phyloP scores from a whole-genome alignment of 2,113 vertebrate genomes.

The Lophotis ruficrista region DNA sequence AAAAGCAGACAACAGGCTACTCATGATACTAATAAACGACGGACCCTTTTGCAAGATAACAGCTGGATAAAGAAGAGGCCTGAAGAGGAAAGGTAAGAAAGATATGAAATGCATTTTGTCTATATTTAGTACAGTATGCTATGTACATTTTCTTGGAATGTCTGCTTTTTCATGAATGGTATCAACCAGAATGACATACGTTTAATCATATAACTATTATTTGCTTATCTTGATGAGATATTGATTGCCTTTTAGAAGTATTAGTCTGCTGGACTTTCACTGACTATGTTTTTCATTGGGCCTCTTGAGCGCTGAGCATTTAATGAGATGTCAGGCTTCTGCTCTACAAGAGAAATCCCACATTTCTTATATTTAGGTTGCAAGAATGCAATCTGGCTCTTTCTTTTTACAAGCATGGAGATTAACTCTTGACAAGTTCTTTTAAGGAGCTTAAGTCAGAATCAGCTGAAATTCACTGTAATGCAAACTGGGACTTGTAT shows the following conservation, averaged over 20 bases:
- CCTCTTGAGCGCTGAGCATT: not conserved
- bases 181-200: not conserved
- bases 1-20: constrained; percentile 67
- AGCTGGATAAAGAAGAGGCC: constrained; percentile 90
- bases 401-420: not conserved
- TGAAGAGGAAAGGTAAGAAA: constrained; percentile 79
- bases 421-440: not conserved
- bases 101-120: not conserved
- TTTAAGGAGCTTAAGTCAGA: not conserved
- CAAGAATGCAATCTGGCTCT: not conserved
- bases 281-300: not conserved
- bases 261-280: not conserved
- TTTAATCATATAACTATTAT: not conserved
- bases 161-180: not conserved
- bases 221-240: not conserved
- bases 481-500: not conserved
- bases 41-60: constrained; percentile 84
- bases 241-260: not conserved
- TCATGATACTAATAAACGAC: constrained; percentile 80
- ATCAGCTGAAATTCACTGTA: not conserved
- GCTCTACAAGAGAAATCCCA: not conserved
- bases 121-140: not conserved
- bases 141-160: not conserved
- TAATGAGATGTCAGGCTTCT: not conserved
- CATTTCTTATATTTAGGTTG: not conserved